Evolutionary conservation across 2,888 invertebrate genomes (phyloP).

Genomic region (Drosophila sordidapex): DNA sequence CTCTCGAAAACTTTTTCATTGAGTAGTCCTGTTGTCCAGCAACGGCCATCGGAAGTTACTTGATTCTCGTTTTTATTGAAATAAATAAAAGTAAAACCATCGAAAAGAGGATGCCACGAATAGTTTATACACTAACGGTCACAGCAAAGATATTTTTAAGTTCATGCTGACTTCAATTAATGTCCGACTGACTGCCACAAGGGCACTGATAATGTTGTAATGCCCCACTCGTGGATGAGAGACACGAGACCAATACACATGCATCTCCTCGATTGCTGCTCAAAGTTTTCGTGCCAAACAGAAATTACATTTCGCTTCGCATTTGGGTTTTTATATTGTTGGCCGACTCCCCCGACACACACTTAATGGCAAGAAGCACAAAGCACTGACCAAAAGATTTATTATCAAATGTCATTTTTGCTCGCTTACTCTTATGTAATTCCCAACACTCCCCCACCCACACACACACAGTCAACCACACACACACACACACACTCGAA

Average conservation of each 20-base stretch:
- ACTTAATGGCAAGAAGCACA: constrained; percentile 57
- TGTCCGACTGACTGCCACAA: background rate
- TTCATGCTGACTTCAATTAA: background rate
- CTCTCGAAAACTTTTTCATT: constrained; percentile 67
- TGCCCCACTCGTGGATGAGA: background rate
- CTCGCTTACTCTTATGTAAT: constrained; percentile 23
- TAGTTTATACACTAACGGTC: constrained; percentile 15
- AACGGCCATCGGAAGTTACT: constrained; percentile 63
- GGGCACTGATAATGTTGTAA: background rate
- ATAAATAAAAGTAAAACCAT: constrained; percentile 73
- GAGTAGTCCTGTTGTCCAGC: constrained; percentile 52
- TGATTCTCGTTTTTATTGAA: constrained; percentile 66
- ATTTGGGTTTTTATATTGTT: constrained; percentile 66
- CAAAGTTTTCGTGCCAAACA: constrained; percentile 65
- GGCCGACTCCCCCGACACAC: constrained; percentile 52
- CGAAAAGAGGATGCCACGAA: constrained; percentile 17
- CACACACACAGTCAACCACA: background rate
- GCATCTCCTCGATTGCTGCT: constrained; percentile 10
- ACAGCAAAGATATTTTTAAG: background rate
- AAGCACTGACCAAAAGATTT: constrained; percentile 74
- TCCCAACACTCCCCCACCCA: background rate
- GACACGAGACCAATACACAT: constrained; percentile 14
- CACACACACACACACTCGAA: background rate
- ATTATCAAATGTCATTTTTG: constrained; percentile 75
- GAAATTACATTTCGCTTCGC: constrained; percentile 65